Evolutionary conservation across 1,140 invertebrate genomes (phyloP), one percentile per base, ranked within the genome.

Genomic region (Helicoverpa armigera): DNA sequence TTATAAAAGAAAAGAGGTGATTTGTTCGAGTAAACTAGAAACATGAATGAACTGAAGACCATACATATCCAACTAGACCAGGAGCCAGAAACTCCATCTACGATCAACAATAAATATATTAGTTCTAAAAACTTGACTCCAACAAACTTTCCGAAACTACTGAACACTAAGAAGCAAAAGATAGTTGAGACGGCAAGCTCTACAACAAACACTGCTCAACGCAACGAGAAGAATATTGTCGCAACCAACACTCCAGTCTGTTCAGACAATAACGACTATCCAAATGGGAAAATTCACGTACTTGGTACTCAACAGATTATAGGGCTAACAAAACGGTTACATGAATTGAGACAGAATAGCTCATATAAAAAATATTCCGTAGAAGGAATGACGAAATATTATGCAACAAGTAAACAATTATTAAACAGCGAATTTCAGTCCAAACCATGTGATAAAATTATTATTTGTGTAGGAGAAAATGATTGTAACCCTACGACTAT

Each of bases 1-100:
- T 16, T 54, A 43, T 61, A 75, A 58, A 75, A 75, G 58, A 60
- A 60, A 50, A 18, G 56, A 75, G 23, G 58, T 75, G 18, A 75
- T 73, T 73, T 43, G 56, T 61, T 16, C 73, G 48, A 61, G n/a
- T n/a, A 60, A 60, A 23, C 56, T 16, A 60, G 56, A 23, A 60
- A 60, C 7, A 23, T 60, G 2, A 60, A 2, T 18, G 56, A 29
- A 60, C 18, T 18, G 56, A 29, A 60, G 18, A 18, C 16, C 11
- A 10, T 23, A 60, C 23, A 10, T 7, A 53, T 13, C 11, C 51
- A 35, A 35, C 1, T 35, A 3, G 1, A 35, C 1, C 35, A 35
- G 3, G 35, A 35, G 3, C 35, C 35, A 35, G 35, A 35, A 35
- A 35, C 1, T 1, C 35, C n/a, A n/a, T n/a, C 35, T 35, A 35